Base-by-base conservation (phyloP, 2,888 invertebrate species). In the Cataglyphis rosenhaueri region DNA sequence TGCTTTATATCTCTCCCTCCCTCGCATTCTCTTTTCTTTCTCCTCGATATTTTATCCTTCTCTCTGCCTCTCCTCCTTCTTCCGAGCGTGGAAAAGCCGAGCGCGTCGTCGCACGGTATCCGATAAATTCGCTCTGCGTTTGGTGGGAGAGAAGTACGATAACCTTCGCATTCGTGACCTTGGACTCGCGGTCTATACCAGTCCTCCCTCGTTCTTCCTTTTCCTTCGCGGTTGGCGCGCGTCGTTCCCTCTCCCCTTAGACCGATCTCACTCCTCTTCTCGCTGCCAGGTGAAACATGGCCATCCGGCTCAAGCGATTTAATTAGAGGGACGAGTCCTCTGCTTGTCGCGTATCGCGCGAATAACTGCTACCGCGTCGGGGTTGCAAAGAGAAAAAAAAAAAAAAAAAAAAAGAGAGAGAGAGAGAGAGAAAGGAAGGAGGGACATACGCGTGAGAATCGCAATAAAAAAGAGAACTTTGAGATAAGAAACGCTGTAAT, bases 91-190 rank as follows among this genome's bases (percentile, higher is more conserved):
- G 82, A 86, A 86, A 85, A 82, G 82, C 82, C 82, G 70, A 61
- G 78, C 52, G 81, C 76, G 76, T 83, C 82, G 83, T 79, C 71
- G 83, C 83, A 81, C 59, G 82, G 82, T 85, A 84, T 76, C 81
- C 84, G 71, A 83, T 83, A 87, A 85, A 89, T 84, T 83, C 81
- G 71, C 78, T 62, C 82, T 81, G 59, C 73, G 48, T 52, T 75
- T 59, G 75, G 85, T 79, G 86, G 82, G 82, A 84, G 66, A 86
- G 84, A 89, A 89, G 91, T 90, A 89, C 92, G 92, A 92, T 91
- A 92, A 93, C 93, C 93, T 92, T 93, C 92, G 90, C 87, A 90
- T 90, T 90, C 89, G 87, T 91, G 93, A 93, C 93, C 93, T 93
- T 93, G 93, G 91, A 88, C 86, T 89, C 87, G 87, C 88, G 83